These are phyloP conservation scores for Dendrolimus houi DNA, from an alignment of 2,888 invertebrate species.

Conservation along the genomic window DNA sequence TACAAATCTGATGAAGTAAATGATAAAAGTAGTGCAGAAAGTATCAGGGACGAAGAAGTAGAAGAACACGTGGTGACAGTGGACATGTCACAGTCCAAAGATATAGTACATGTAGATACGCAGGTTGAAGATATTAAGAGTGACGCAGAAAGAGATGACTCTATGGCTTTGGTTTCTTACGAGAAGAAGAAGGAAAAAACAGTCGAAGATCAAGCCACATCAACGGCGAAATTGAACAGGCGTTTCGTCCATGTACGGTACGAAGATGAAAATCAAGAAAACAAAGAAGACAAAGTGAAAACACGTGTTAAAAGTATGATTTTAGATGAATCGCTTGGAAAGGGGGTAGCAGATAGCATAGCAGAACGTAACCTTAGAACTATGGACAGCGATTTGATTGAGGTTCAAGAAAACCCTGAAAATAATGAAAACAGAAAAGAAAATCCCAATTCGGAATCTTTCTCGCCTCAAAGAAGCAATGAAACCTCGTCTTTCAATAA, in stretches of 20 bases:
- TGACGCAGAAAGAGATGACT: neutral
- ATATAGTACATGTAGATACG: neutral
- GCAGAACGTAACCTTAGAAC: slow-evolving; percentile 1
- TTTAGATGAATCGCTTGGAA: neutral
- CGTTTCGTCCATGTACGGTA: slow-evolving; percentile 15
- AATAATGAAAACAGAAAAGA: neutral
- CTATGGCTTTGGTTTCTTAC: neutral
- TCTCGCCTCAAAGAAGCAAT: neutral
- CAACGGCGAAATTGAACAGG: slow-evolving; percentile 10
- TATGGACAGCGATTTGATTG: slow-evolving; percentile 1
- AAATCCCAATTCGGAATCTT: neutral
- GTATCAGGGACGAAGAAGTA: slow-evolving; percentile 9
- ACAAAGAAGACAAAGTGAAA: neutral
- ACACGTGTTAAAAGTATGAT: neutral
- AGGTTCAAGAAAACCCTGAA: neutral
- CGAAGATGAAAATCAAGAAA: slow-evolving; percentile 12
- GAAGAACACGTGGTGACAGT: slow-evolving; percentile 15
- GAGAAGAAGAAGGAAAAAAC: neutral
- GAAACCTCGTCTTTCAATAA: neutral
- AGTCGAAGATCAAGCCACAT: slow-evolving; percentile 4
- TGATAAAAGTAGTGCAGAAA: slow-evolving; percentile 5
- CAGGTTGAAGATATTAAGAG: neutral
- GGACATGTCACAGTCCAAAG: slow-evolving; percentile 12
- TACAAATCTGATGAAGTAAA: slow-evolving; percentile 4
- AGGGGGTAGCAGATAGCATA: neutral